Conservation (phyloP, 2,888 invertebrate species). For the Ennomos quercinarius region DNA sequence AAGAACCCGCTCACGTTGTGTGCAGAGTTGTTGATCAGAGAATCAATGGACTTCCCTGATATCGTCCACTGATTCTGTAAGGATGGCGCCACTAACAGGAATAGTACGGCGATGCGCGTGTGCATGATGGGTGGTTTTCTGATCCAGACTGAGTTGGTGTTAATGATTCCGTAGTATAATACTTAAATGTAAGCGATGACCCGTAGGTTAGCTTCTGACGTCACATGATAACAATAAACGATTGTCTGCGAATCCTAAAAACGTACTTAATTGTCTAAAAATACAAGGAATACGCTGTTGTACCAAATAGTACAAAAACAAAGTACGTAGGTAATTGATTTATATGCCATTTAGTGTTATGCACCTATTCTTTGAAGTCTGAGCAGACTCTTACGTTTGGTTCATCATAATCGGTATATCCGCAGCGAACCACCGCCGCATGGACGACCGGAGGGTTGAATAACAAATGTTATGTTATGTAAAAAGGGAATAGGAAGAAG, state of each 20-base stretch:
- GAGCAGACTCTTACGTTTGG: too few species aligned
- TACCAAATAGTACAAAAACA: too few species aligned
- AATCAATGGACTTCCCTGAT: slow-evolving; percentile 33
- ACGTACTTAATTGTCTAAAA: neutral
- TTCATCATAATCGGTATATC: too few species aligned
- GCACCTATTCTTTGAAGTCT: too few species aligned
- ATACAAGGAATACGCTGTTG: too few species aligned
- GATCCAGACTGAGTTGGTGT: slow-evolving; percentile 14
- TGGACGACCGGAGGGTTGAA: too few species aligned
- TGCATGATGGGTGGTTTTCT: slow-evolving; percentile 20
- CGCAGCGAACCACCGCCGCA: too few species aligned
- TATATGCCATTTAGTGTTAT: too few species aligned
- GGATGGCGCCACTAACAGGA: slow-evolving; percentile 23
- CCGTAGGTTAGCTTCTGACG: slow-evolving; percentile 37
- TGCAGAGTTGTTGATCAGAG: slow-evolving; percentile 39
- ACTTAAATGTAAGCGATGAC: slow-evolving; percentile 20
- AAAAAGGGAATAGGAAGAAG: too few species aligned
- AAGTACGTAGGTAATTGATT: too few species aligned
- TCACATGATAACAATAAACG: slow-evolving; percentile 35
- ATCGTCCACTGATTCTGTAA: slow-evolving; percentile 22
- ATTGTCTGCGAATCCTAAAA: slow-evolving; percentile 16
- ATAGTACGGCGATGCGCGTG: slow-evolving; percentile 15
- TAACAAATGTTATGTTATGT: too few species aligned
- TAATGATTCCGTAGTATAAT: slow-evolving; percentile 3
- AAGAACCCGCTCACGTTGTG: slow-evolving; percentile 41